A percentile compares a stretch with the other conserved stretches of the same genome.
Conservation (phyloP, 2,797 vertebrate species). For the Hapalemur alaotrensis region DNA sequence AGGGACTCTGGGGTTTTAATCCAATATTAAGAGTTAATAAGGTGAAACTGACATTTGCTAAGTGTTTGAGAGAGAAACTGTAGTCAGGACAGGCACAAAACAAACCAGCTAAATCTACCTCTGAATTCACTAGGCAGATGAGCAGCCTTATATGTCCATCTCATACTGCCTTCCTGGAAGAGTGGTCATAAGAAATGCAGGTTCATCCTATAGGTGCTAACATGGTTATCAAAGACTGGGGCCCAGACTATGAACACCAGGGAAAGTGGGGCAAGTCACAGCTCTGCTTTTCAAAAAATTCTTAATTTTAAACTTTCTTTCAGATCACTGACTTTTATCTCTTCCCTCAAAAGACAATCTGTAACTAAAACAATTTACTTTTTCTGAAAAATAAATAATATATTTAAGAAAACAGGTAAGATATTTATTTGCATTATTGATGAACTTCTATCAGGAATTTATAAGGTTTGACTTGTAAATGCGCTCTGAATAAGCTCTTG, state of each 20-base stretch:
- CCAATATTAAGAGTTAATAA: neutral
- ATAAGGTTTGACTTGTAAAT: neutral
- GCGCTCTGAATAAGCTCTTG: neutral
- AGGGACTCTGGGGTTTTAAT: neutral
- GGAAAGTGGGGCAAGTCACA: neutral
- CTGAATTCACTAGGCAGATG: neutral
- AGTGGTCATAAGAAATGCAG: neutral
- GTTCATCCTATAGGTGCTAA: neutral
- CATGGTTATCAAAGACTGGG: neutral
- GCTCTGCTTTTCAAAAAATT: neutral
- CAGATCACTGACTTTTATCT: neutral
- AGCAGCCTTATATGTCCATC: neutral
- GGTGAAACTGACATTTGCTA: neutral
- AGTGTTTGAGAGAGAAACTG: neutral
- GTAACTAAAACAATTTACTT: neutral
- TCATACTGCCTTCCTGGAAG: neutral
- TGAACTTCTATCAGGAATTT: neutral
- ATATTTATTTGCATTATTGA: neutral
- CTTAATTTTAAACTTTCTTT: neutral
- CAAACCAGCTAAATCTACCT: neutral
- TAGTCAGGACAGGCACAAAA: neutral
- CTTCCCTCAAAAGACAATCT: neutral
- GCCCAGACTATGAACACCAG: neutral
- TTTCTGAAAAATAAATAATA: neutral
- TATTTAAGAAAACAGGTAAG: neutral